Evolutionary conservation across 2,888 invertebrate species (phyloP).

Genomic region (Horisme vitalbata): DNA sequence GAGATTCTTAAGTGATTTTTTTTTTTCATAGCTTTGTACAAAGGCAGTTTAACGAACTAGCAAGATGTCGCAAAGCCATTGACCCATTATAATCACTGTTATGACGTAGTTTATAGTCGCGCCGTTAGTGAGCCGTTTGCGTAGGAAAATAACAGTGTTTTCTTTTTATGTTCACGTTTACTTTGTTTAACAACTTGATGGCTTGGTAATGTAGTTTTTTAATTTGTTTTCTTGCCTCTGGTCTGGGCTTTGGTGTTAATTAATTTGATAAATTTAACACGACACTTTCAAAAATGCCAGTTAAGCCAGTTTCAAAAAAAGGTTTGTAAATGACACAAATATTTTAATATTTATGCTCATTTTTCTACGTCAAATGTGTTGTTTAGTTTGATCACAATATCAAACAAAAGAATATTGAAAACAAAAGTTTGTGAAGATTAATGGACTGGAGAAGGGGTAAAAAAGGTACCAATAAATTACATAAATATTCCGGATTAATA

Average conservation of each 20-base stretch:
- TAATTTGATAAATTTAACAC: background rate
- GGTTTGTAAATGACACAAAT: too few relatives aligned
- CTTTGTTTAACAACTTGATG: slow-evolving; percentile 37
- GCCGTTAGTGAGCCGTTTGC: slow-evolving; percentile 55
- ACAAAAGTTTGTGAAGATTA: too few relatives aligned
- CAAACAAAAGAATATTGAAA: too few relatives aligned
- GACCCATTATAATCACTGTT: slow-evolving; percentile 70
- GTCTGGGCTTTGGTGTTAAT: slow-evolving; percentile 15
- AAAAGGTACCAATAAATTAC: too few relatives aligned
- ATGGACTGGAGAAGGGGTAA: too few relatives aligned
- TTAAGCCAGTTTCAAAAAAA: too few relatives aligned
- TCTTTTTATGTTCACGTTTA: slow-evolving; percentile 43
- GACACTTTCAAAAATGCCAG: too few relatives aligned
- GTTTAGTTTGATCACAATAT: too few relatives aligned
- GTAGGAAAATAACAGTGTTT: slow-evolving; percentile 41
- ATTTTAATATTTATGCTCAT: too few relatives aligned
- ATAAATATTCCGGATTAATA: too few relatives aligned
- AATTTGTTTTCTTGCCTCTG: slow-evolving; percentile 33
- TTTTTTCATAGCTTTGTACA: slow-evolving; percentile 64
- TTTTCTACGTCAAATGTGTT: too few relatives aligned
- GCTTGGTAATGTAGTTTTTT: slow-evolving; percentile 37
- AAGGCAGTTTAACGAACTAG: slow-evolving; percentile 70
- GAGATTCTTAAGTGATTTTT: slow-evolving; percentile 77
- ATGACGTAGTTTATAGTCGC: slow-evolving; percentile 61
- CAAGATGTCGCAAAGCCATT: slow-evolving; percentile 70